A percentile compares a stretch with the other conserved stretches of the same genome.
These are phyloP conservation scores for Neodiprion pinetum DNA, from an alignment of 1,140 invertebrate genomes.

Conservation along the genomic window DNA sequence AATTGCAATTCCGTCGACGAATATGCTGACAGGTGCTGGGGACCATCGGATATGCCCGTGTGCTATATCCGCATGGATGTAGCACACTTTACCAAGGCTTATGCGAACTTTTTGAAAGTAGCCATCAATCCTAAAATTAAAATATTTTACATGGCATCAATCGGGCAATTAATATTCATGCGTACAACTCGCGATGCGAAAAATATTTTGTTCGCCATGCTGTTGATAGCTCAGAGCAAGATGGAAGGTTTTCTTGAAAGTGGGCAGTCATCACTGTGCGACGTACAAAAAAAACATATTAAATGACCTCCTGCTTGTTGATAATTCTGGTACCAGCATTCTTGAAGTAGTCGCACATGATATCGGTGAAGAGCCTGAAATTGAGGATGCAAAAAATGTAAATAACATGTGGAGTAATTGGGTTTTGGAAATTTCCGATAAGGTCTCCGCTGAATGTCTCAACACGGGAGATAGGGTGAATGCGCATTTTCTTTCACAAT, in stretches of 20 bases:
- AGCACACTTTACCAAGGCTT: slow-evolving; percentile 25
- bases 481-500: slow-evolving; percentile 12
- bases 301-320: neutral
- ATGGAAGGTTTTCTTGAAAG: neutral
- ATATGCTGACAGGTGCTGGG: slow-evolving; percentile 24
- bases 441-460: neutral
- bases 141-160: slow-evolving; percentile 20
- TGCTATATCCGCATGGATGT: slow-evolving; percentile 31
- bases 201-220: neutral
- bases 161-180: neutral
- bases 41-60: neutral
- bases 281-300: neutral
- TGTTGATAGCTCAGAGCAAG: neutral
- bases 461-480: slow-evolving; percentile 8
- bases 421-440: neutral
- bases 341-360: neutral
- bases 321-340: neutral
- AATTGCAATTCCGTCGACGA: slow-evolving; percentile 19
- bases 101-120: slow-evolving; percentile 20
- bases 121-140: slow-evolving; percentile 10
- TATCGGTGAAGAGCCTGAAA: neutral
- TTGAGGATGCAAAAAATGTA: neutral
- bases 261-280: neutral
- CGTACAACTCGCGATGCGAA: neutral
- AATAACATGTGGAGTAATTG: slow-evolving; percentile 10